Evolutionary conservation across 2,113 vertebrate genomes (phyloP).

Genomic region (Myiozetetes cayanensis): DNA sequence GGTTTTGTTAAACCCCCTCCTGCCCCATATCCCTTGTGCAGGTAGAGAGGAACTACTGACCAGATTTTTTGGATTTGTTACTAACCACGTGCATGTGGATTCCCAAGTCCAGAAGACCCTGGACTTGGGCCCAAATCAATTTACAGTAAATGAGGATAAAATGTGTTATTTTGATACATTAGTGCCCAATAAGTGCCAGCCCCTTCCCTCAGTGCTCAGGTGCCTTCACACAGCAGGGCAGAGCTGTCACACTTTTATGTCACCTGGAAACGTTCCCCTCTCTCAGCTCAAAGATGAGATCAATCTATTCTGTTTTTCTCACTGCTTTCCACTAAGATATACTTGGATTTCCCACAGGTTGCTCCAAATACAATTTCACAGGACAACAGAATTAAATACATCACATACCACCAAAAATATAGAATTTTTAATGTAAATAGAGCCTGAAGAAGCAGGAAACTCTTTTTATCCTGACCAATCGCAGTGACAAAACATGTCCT

Average conservation of each 20-base stretch:
- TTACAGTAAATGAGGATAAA: background rate
- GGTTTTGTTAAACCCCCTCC: background rate
- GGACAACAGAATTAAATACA: background rate
- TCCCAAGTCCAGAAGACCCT: background rate
- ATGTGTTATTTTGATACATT: background rate
- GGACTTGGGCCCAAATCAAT: background rate
- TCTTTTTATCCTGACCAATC: background rate
- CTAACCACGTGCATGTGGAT: fast-evolving
- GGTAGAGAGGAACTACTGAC: background rate
- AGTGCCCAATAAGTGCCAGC: fast-evolving
- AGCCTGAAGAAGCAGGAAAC: background rate
- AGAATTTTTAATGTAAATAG: background rate
- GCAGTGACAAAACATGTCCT: background rate
- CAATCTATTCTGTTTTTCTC: background rate
- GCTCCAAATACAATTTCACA: background rate
- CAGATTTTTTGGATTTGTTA: background rate
- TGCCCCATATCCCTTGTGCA: fast-evolving
- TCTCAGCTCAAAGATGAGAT: background rate
- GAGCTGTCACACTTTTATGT: background rate
- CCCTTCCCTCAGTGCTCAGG: background rate
- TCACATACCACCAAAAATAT: background rate
- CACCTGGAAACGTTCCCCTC: background rate
- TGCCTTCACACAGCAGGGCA: background rate
- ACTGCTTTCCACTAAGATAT: background rate
- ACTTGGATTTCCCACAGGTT: background rate